A percentile compares a stretch with the other conserved stretches of the same genome.
These are phyloP conservation scores for Procavia capensis DNA, from an alignment of 2,113 vertebrate species.

Conservation along the genomic window DNA sequence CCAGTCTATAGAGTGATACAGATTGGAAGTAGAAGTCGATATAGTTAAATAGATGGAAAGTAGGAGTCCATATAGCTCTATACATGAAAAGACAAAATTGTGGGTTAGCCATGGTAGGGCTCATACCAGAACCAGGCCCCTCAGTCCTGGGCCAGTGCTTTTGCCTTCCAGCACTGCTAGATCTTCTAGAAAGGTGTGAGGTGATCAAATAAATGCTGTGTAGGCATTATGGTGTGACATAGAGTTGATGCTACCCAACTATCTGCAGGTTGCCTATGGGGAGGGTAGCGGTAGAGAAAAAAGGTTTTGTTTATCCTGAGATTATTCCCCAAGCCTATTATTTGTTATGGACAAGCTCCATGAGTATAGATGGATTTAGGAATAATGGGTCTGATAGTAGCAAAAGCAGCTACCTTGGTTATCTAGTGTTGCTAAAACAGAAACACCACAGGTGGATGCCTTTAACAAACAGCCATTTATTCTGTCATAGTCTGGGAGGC, in stretches of 20 bases:
- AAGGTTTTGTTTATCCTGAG: background rate
- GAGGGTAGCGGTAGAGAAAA: background rate
- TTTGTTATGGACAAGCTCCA: background rate
- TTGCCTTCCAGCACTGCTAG: background rate
- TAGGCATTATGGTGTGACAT: background rate
- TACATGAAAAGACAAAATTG: no score
- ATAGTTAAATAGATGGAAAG: no score
- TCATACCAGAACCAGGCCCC: background rate
- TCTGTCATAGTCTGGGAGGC: no score
- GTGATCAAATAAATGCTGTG: background rate
- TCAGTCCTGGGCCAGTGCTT: background rate
- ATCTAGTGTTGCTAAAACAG: no score
- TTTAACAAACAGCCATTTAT: no score
- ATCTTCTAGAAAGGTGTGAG: background rate
- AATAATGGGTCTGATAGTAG: background rate
- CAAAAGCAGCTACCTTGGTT: background rate
- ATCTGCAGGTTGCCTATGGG: background rate
- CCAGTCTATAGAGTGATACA: background rate
- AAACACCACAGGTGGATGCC: no score
- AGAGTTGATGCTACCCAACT: background rate
- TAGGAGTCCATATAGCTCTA: no score
- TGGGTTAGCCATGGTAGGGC: background rate
- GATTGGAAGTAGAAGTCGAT: no score
- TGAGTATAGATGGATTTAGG: background rate
- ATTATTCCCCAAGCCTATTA: background rate